These are phyloP conservation scores for Cosmopolites sordidus DNA, from an alignment of 2,888 invertebrate species.

Conservation along the genomic window DNA sequence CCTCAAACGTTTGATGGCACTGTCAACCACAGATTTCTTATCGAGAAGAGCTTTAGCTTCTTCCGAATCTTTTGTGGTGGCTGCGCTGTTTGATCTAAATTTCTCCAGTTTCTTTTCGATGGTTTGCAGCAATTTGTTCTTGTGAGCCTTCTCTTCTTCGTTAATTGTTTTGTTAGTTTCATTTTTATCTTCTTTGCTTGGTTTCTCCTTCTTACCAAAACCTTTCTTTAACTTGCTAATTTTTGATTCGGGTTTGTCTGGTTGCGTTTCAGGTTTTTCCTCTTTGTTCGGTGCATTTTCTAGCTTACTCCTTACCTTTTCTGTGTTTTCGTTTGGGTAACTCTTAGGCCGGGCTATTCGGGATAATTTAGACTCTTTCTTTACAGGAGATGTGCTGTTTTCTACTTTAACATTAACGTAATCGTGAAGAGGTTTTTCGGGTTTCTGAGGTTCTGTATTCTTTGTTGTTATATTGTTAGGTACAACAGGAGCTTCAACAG, in stretches of 20 bases:
- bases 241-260: constrained; percentile 57
- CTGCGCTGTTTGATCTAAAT: constrained; percentile 50
- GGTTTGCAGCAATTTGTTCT: constrained; percentile 63
- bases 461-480: constrained; percentile 8
- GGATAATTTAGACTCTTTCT: constrained; percentile 45
- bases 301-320: constrained; percentile 17
- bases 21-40: constrained; percentile 50
- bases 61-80: constrained; percentile 47
- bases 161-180: constrained; percentile 37
- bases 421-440: constrained; percentile 32
- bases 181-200: constrained; percentile 39
- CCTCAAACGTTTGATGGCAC: constrained; percentile 57
- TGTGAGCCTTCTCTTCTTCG: constrained; percentile 41
- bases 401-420: constrained; percentile 37
- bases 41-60: constrained; percentile 34
- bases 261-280: background rate
- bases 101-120: constrained; percentile 76
- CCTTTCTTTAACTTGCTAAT: constrained; percentile 39
- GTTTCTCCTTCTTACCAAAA: constrained; percentile 37
- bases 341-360: constrained; percentile 56
- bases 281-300: constrained; percentile 2
- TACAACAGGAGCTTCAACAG: constrained; percentile 8
- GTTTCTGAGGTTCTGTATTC: background rate
- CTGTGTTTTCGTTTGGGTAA: constrained; percentile 45
- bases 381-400: constrained; percentile 29